These are phyloP conservation scores for Myrmecophaga tridactyla DNA, from an alignment of 2,113 vertebrate species.

Conservation along the genomic window DNA sequence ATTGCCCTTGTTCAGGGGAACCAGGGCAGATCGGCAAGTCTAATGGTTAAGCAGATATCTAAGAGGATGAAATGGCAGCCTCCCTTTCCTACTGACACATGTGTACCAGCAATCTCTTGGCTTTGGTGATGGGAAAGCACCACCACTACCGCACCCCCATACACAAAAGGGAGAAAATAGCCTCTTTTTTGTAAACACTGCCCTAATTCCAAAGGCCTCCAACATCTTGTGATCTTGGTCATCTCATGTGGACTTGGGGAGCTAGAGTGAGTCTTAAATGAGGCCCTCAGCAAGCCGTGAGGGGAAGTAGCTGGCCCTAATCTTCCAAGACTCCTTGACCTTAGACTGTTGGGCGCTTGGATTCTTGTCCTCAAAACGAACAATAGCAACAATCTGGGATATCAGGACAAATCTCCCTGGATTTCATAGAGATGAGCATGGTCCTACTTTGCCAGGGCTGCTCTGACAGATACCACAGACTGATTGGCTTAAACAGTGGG, in stretches of 20 bases:
- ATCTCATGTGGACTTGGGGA: neutral
- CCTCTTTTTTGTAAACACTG: neutral
- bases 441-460: too few species aligned
- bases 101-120: neutral
- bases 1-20: neutral
- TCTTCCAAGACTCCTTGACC: neutral
- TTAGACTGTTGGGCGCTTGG: too few species aligned
- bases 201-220: neutral
- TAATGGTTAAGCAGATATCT: neutral
- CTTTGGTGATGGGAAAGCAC: neutral
- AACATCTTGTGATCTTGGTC: neutral
- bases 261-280: neutral
- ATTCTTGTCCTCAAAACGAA: neutral
- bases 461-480: too few species aligned
- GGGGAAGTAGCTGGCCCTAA: neutral
- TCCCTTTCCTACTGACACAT: neutral
- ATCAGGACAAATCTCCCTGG: neutral
- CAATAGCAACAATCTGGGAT: neutral
- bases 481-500: too few species aligned
- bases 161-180: neutral
- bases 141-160: too few species aligned
- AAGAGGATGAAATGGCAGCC: neutral
- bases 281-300: neutral
- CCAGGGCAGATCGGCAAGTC: neutral
- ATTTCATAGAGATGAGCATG: neutral